Conservation (phyloP, 2,113 vertebrate genomes). For the Melanocharis versteri region DNA sequence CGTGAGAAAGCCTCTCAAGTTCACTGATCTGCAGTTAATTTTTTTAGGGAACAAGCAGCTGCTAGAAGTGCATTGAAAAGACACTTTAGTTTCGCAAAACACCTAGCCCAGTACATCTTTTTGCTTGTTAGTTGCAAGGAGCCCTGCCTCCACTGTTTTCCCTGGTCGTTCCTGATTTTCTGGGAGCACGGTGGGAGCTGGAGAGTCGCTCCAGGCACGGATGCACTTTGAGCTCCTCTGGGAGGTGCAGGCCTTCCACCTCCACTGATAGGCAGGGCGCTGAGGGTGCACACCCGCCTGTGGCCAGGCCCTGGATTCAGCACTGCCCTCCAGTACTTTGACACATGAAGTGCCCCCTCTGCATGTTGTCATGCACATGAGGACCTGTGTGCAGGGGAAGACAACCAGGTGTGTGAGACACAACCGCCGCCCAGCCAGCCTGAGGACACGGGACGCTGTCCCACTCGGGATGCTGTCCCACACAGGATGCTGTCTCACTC, state of each 20-base stretch:
- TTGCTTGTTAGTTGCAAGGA: background rate
- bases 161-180: background rate
- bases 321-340: background rate
- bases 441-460: background rate
- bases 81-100: background rate
- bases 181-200: background rate
- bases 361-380: fast-evolving
- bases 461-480: fast-evolving
- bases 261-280: fast-evolving
- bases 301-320: background rate
- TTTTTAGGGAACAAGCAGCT: background rate
- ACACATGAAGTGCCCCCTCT: background rate
- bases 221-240: fast-evolving
- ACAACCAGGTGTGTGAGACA: background rate
- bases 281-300: fast-evolving
- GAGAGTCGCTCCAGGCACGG: fast-evolving
- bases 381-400: background rate
- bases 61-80: background rate
- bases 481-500: fast-evolving
- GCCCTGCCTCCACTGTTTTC: background rate
- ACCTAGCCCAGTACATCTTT: background rate
- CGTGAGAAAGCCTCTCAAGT: background rate
- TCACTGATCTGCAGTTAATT: background rate
- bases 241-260: background rate
- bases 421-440: background rate